Evolutionary conservation across 92 coral and sea anemone genomes (phyloP), one percentile per base, ranked within the genome.

Genomic region (Bergia puertoricense): DNA sequence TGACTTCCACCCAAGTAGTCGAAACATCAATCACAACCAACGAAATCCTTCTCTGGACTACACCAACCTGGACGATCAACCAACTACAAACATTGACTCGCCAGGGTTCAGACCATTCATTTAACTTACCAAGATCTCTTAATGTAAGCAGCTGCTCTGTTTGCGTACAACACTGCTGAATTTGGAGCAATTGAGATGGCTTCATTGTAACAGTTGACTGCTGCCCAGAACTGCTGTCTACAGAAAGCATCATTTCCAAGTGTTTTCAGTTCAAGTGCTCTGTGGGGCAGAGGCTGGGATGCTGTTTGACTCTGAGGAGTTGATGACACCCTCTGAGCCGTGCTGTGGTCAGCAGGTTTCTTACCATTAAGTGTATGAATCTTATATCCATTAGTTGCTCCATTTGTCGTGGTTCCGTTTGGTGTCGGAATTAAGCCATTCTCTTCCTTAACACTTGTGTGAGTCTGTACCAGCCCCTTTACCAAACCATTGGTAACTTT

Each of bases 81-180:
- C 30, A 30, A 30, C 30, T 30, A 30, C 30, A 30, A 30, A 30
- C 30, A 30, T 30, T 30, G 30, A 30, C 30, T 30, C 30, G 0
- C 30, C 30, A 30, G 30, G 30, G 30, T 30, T 30, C 30, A 30
- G 30, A 30, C 30, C 30, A 30, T 30, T 30, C 30, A 30, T 30
- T 30, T 15, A 11, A 90, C 97, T 90, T 93, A 97, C 99, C 99
- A 97, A 15, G 97, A 93, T 89, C 99, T 89, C 86, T 97, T 97
- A 89, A 97, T 91, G 84, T 48, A 97, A 3, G 99, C 99, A 39
- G 99, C 99, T 71, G 99, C 99, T 76, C 99, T 93, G 81, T 97
- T 97, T 39, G 99, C 98, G 88, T 97, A 95, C 20, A 97, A 90
- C 62, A 97, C 92, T 36, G 99, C 96, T 77, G 99, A 93, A 74